Percentiles rank a stretch among this genome's conserved stretches.
These are phyloP conservation scores for Tetramorium simillimum DNA, from an alignment of 1,140 invertebrate genomes.

Conservation along the genomic window DNA sequence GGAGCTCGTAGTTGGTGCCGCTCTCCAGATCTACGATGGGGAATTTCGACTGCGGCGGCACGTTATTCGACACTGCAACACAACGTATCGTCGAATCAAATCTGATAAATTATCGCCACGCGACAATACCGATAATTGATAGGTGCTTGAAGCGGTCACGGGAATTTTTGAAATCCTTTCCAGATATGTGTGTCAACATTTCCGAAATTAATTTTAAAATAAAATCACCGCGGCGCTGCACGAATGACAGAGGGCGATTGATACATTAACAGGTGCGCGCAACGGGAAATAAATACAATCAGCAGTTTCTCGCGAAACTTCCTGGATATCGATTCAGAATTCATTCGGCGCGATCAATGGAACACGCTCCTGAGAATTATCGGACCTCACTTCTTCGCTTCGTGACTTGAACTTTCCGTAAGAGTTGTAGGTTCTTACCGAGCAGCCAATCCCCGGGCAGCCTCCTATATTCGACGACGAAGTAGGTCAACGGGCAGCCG, in stretches of 20 bases:
- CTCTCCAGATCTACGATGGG: conserved; percentile 88
- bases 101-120: background rate
- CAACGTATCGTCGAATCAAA: background rate
- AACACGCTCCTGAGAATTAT: conserved; percentile 11
- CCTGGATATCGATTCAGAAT: conserved; percentile 6
- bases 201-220: background rate
- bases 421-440: conserved; percentile 71
- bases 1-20: conserved; percentile 89
- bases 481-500: conserved; percentile 88
- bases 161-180: background rate
- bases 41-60: conserved; percentile 85
- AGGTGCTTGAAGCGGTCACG: background rate
- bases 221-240: background rate
- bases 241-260: background rate
- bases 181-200: background rate
- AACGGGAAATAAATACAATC: background rate
- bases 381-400: conserved; percentile 3
- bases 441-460: conserved; percentile 85
- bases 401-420: conserved; percentile 22
- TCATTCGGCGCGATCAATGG: conserved; percentile 24
- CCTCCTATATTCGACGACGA: conserved; percentile 88
- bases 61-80: conserved; percentile 85
- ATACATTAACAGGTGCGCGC: background rate
- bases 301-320: background rate
- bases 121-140: background rate